Conservation (phyloP, 2,888 invertebrate genomes). For the Napeogenes inachia region DNA sequence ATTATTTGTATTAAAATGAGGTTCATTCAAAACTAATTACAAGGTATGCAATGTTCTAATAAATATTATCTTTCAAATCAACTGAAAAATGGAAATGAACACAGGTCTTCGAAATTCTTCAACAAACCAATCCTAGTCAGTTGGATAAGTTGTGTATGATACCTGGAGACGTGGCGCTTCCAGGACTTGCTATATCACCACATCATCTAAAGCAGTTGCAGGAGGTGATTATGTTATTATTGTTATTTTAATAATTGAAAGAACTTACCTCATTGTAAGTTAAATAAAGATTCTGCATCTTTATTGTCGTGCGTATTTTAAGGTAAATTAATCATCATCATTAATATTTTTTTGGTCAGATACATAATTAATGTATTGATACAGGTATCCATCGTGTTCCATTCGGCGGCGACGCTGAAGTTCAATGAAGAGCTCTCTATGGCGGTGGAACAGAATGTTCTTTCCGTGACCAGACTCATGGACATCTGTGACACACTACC, state of each 20-base stretch:
- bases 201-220: conserved; percentile 69
- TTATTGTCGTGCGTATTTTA: too few relatives aligned
- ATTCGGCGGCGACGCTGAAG: conserved; percentile 89
- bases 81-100: not conserved
- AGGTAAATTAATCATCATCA: not conserved
- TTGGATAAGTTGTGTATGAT: conserved; percentile 81
- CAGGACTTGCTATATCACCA: conserved; percentile 75
- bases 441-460: conserved; percentile 86
- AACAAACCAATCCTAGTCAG: conserved; percentile 73
- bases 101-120: conserved; percentile 75
- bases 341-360: not conserved
- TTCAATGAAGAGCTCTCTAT: conserved; percentile 86
- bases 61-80: not conserved
- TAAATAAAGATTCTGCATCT: too few relatives aligned
- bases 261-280: too few relatives aligned
- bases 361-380: not conserved
- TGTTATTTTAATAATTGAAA: not conserved
- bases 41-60: not conserved
- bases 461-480: conserved; percentile 83
- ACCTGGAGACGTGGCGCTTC: conserved; percentile 79
- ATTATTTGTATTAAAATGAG: not conserved
- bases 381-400: conserved; percentile 86
- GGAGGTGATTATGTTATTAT: conserved; percentile 46
- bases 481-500: conserved; percentile 83
- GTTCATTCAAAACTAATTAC: too few relatives aligned